These are phyloP conservation scores for Rhinogobio ventralis DNA, from an alignment of 2,797 vertebrate species.

Conservation along the genomic window DNA sequence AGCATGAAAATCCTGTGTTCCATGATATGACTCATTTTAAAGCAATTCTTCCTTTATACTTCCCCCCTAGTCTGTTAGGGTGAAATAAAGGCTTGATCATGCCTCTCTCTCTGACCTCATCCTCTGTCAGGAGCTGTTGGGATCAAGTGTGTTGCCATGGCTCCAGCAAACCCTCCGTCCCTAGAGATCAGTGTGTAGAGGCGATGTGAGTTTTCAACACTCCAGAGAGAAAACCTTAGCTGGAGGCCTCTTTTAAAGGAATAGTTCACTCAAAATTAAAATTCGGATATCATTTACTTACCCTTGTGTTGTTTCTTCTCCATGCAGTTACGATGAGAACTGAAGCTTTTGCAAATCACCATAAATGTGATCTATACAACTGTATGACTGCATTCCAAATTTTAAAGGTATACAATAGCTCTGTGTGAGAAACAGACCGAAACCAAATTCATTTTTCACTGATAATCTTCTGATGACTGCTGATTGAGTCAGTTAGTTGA, in stretches of 20 bases:
- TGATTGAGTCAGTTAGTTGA: neutral
- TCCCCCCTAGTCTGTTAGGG: neutral
- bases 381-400: neutral
- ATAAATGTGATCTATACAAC: neutral
- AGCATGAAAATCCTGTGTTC: neutral
- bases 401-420: neutral
- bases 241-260: slow-evolving; percentile 21
- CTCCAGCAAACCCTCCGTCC: slow-evolving; percentile 63
- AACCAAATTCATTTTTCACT: neutral
- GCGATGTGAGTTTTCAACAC: slow-evolving; percentile 61
- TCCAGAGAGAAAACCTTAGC: slow-evolving; percentile 26
- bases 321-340: neutral
- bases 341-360: neutral
- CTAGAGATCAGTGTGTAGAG: slow-evolving; percentile 62
- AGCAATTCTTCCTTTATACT: neutral
- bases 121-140: slow-evolving; percentile 59
- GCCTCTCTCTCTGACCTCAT: slow-evolving; percentile 51
- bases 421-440: too few species aligned
- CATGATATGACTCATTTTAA: neutral
- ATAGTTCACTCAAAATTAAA: neutral
- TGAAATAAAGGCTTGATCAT: slow-evolving; percentile 13
- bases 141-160: slow-evolving; percentile 73
- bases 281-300: neutral
- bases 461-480: neutral
- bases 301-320: neutral